phyloP scores from a whole-genome alignment of 2,113 vertebrate species.

The Xyrauchen texanus region DNA sequence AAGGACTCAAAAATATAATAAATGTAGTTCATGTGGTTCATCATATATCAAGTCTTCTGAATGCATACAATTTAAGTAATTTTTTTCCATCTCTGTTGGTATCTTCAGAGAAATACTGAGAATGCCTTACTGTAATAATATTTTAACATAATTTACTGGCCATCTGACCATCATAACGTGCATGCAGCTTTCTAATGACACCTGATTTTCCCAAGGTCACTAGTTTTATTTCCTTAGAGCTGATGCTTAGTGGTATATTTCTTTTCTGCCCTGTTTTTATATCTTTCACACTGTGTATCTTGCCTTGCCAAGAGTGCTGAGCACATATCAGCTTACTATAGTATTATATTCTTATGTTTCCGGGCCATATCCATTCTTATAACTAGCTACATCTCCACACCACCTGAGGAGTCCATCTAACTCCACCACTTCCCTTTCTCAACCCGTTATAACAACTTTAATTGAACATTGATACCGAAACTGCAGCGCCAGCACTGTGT shows the following conservation, averaged over 20 bases:
- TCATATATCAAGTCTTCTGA: too few species aligned
- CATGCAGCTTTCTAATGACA: too few species aligned
- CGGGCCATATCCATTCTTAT: slow-evolving; percentile 33
- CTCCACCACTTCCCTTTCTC: slow-evolving; percentile 3
- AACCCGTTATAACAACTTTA: slow-evolving; percentile 22
- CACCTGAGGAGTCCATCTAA: slow-evolving; percentile 32
- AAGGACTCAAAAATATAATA: too few species aligned
- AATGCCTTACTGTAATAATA: too few species aligned
- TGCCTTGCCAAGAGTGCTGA: slow-evolving; percentile 36
- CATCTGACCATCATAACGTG: too few species aligned
- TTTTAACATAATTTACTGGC: too few species aligned
- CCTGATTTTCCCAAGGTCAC: background rate
- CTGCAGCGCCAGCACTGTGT: background rate
- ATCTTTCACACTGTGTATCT: slow-evolving; percentile 39
- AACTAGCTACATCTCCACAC: slow-evolving; percentile 12
- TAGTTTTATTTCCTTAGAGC: background rate
- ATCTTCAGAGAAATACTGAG: too few species aligned
- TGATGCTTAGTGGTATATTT: too few species aligned
- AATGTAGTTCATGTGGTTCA: too few species aligned
- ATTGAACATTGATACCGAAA: slow-evolving; percentile 24
- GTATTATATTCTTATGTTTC: slow-evolving; percentile 34
- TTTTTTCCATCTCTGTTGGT: too few species aligned
- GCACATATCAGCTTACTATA: slow-evolving; percentile 30
- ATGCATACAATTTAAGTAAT: too few species aligned
- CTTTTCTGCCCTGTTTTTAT: slow-evolving; percentile 14